phyloP scores from a whole-genome alignment of 2,113 vertebrate species.

The Mobula birostris region DNA sequence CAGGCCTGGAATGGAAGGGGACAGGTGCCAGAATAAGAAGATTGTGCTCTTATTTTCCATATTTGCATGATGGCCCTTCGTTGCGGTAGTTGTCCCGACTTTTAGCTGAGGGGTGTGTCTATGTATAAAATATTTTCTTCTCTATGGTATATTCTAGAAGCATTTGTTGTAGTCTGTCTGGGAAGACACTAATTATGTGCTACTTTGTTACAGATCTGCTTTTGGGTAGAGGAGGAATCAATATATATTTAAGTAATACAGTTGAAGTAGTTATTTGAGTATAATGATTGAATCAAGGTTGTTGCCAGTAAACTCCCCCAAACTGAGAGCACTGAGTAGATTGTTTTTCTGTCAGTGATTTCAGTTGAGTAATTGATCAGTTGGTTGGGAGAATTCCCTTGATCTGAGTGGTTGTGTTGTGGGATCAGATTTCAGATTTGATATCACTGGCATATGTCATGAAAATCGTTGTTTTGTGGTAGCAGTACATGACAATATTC shows the following conservation, averaged over 20 bases:
- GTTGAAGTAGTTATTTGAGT: no score
- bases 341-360: not conserved
- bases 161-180: not conserved
- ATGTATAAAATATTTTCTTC: not conserved
- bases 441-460: no score
- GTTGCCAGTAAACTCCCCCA: not conserved
- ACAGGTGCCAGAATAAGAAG: no score
- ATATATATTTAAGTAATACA: no score
- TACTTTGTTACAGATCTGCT: not conserved
- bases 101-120: not conserved
- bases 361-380: not conserved
- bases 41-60: no score
- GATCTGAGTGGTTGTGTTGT: no score
- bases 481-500: no score
- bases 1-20: no score
- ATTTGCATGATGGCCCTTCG: not conserved
- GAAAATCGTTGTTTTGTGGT: no score
- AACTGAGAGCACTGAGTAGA: not conserved
- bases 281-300: not conserved
- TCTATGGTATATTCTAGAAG: not conserved
- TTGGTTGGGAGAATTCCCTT: no score
- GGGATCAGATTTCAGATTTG: no score
- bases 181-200: not conserved
- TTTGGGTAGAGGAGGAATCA: no score
- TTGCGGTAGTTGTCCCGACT: not conserved